phyloP scores from a whole-genome alignment of 2,888 invertebrate species.

The Linnaemya vulpina region DNA sequence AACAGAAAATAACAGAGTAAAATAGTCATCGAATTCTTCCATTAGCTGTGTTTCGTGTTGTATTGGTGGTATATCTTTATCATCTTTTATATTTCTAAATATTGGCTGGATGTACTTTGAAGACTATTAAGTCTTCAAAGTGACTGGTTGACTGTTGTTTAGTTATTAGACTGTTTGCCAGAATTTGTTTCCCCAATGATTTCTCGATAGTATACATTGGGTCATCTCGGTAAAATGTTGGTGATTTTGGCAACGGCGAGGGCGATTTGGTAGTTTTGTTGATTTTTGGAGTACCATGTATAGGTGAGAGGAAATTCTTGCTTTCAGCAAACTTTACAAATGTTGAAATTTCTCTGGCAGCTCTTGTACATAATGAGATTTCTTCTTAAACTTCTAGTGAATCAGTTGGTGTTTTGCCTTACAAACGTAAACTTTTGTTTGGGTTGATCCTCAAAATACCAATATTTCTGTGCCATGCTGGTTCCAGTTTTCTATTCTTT shows the following conservation, averaged over 20 bases:
- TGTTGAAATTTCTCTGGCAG: constrained; percentile 16
- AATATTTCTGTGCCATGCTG: constrained; percentile 43
- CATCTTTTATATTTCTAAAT: neutral
- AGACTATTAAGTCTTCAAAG: neutral
- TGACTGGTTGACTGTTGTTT: neutral
- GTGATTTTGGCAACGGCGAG: constrained; percentile 18
- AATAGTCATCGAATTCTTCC: constrained; percentile 10
- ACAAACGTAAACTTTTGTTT: constrained; percentile 49
- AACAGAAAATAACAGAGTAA: constrained; percentile 42
- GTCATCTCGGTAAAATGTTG: constrained; percentile 24
- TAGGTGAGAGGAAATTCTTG: constrained; percentile 15
- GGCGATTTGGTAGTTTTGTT: neutral
- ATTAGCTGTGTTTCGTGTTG: constrained; percentile 9
- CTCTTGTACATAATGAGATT: neutral
- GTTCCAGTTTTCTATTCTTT: constrained; percentile 34
- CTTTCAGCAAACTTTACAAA: constrained; percentile 30
- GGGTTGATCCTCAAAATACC: constrained; percentile 44
- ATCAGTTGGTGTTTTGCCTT: neutral
- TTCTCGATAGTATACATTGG: constrained; percentile 4
- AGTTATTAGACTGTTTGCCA: neutral
- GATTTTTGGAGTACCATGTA: constrained; percentile 1
- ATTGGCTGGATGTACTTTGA: constrained; percentile 11
- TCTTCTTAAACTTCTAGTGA: constrained; percentile 35
- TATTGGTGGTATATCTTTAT: neutral
- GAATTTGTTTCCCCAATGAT: neutral